These are phyloP conservation scores for Hippocampus zosterae DNA, from an alignment of 2,113 vertebrate genomes.

Conservation along the genomic window DNA sequence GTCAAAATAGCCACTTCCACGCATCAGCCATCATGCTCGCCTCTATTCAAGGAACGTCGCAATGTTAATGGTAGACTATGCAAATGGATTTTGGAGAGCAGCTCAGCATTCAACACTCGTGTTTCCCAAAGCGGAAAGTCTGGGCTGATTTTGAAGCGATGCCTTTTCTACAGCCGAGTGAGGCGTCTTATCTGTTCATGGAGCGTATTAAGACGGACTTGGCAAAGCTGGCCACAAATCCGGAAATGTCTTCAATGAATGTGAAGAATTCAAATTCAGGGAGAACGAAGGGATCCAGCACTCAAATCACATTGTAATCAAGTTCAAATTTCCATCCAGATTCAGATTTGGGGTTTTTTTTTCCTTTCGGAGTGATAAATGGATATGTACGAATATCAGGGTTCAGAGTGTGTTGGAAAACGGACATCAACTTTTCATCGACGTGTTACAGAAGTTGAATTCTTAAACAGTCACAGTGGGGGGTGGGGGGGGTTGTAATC, in stretches of 20 bases:
- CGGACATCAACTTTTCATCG: too few species aligned
- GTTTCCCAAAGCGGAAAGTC: not conserved
- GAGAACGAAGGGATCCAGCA: too few species aligned
- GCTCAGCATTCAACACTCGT: not conserved
- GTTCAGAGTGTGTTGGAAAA: too few species aligned
- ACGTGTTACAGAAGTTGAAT: too few species aligned
- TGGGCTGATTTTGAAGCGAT: not conserved
- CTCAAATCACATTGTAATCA: too few species aligned
- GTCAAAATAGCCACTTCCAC: not conserved
- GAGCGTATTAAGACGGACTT: not conserved
- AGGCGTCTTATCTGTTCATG: not conserved
- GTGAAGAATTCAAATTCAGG: not conserved
- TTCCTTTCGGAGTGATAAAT: too few species aligned
- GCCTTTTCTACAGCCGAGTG: not conserved
- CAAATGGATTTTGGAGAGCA: not conserved
- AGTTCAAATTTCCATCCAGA: too few species aligned
- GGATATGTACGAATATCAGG: too few species aligned
- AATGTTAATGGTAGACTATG: not conserved
- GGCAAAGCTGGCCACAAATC: not conserved
- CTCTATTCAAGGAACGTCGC: conserved; percentile 26
- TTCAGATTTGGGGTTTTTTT: too few species aligned
- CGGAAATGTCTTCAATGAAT: not conserved
- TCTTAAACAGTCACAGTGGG: too few species aligned
- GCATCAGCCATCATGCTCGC: not conserved
- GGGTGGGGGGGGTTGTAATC: too few species aligned